Evolutionary conservation across 2,888 invertebrate species (phyloP), one percentile per base, ranked within the genome.

Genomic region (Drosophila kuntzei): DNA sequence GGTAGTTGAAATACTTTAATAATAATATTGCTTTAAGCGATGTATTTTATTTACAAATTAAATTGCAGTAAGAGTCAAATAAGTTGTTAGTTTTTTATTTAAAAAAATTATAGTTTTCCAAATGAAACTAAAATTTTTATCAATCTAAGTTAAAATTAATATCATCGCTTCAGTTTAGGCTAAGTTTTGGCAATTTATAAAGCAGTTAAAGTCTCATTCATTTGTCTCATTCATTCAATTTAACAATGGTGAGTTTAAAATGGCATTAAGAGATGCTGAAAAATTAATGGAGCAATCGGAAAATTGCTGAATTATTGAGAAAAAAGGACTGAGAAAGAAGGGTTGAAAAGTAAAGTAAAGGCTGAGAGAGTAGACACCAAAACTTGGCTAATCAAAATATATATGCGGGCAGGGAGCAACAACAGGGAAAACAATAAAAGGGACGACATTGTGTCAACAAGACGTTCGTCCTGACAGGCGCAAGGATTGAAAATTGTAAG

Each of bases 221-320:
- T 6, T 6, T 5, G 49, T 49, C 11, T 22, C 49, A 20, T 14
- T 3, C 50, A 36, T 20, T 14, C 20, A 34, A 55, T 44, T 27
- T 37, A 32, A 18, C 34, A 36, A 44, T 54, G 14, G 60, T 9
- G 29, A 37, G 61, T 43, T 44, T 55, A 46, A 55, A 34, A 62
- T 22, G 63, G 63, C 59, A 78, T 70, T 74, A 68, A 62, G 67
- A 75, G 54, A 32, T 64, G 58, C 61, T 76, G 69, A 72, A 81
- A 78, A 79, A 75, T 76, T 72, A 76, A 87, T 82, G 64, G 57
- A 80, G 32, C 76, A 81, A 79, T 81, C 77, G 76, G 71, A 72
- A 87, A 87, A 73, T 87, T 84, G 84, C 54, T 74, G 68, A 83
- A 79, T 88, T 82, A 87, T 87, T 88, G 67, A 70, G 39, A 22